Evolutionary conservation across 1,140 invertebrate species (phyloP).

Genomic region (Diabrotica virgifera): DNA sequence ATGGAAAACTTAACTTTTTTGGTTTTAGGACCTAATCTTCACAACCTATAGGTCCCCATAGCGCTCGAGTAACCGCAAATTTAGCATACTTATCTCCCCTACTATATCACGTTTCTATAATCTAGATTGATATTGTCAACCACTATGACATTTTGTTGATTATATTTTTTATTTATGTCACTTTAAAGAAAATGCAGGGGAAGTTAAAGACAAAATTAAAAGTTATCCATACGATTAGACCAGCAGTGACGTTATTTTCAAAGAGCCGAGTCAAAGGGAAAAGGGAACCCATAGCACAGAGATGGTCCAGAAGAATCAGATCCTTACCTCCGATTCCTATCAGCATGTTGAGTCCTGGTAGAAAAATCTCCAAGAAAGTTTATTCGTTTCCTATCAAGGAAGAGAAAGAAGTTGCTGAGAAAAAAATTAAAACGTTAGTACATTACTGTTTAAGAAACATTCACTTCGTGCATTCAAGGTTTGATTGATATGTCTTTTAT

Average conservation of each 20-base stretch:
- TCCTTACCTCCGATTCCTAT: slow-evolving; percentile 18
- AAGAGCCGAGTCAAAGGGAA: slow-evolving; percentile 10
- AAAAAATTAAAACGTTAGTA: background rate
- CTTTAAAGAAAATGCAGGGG: slow-evolving; percentile 6
- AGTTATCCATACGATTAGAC: slow-evolving; percentile 8
- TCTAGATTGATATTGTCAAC: too few species aligned
- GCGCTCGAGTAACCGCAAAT: too few species aligned
- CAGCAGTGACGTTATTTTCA: background rate
- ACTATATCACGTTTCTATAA: too few species aligned
- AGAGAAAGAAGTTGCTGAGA: background rate
- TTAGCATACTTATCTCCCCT: too few species aligned
- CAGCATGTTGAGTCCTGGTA: slow-evolving; percentile 1
- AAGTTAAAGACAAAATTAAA: slow-evolving; percentile 15
- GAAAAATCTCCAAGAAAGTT: slow-evolving; percentile 2
- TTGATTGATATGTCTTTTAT: too few species aligned
- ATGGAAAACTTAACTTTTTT: too few species aligned
- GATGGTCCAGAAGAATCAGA: slow-evolving; percentile 20
- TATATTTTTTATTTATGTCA: background rate
- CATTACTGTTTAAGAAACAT: background rate
- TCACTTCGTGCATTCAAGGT: too few species aligned
- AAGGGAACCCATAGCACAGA: background rate
- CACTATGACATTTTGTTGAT: too few species aligned
- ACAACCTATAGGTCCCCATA: too few species aligned
- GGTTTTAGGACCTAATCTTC: too few species aligned
- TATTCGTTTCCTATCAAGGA: background rate